Conservation (phyloP, 53 echinoderm and acorn worm species). For the Henricia sp. region DNA sequence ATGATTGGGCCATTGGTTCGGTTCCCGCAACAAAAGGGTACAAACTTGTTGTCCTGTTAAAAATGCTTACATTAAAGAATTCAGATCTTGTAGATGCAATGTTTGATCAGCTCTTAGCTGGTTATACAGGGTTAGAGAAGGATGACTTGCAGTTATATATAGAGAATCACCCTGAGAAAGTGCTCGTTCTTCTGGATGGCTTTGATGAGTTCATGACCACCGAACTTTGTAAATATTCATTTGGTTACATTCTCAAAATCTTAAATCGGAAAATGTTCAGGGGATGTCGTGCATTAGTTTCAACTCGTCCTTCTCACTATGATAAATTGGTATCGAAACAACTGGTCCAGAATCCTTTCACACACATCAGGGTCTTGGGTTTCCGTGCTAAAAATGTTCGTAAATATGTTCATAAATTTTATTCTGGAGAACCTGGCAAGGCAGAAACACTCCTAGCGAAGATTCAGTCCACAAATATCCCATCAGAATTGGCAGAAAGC, state of each 20-base stretch:
- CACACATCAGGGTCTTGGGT: neutral
- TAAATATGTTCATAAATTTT: slow-evolving; percentile 4
- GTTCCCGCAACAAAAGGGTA: neutral
- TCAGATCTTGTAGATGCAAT: slow-evolving; percentile 14
- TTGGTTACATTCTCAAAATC: slow-evolving; percentile 18
- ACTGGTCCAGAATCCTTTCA: slow-evolving; percentile 6
- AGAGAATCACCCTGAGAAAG: neutral
- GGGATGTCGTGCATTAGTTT: slow-evolving; percentile 4
- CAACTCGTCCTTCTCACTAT: slow-evolving; percentile 45
- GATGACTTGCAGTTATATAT: neutral
- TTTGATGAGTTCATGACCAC: slow-evolving; percentile 32
- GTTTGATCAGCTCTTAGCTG: slow-evolving; percentile 13
- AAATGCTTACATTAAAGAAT: slow-evolving; percentile 15
- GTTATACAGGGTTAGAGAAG: neutral
- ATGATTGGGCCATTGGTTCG: slow-evolving; percentile 29
- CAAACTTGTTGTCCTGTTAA: slow-evolving; percentile 32
- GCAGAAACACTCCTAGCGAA: neutral
- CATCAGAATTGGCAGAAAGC: neutral
- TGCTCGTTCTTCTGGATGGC: slow-evolving; percentile 38
- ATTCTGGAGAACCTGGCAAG: neutral
- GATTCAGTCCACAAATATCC: neutral
- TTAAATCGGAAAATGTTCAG: neutral
- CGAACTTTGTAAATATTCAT: neutral
- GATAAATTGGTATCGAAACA: neutral
- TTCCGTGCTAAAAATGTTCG: neutral